Conservation (phyloP, 2,113 vertebrate genomes). For the Eulemur macaco region DNA sequence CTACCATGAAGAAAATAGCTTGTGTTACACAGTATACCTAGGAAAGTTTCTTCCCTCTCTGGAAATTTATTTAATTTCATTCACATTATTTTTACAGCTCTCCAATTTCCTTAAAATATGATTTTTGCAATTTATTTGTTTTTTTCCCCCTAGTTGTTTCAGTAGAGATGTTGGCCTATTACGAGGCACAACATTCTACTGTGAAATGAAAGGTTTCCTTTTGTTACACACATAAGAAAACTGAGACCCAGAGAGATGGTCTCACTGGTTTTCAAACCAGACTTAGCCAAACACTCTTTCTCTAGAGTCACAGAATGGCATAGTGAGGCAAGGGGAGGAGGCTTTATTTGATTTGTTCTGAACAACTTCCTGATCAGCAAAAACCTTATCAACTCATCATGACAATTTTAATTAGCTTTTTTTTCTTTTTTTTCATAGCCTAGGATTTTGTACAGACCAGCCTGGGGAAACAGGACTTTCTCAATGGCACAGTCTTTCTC, state of each 20-base stretch:
- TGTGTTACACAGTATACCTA: background rate
- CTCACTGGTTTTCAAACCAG: background rate
- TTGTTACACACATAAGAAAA: constrained; percentile 25
- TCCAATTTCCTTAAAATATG: background rate
- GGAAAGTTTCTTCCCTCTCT: background rate
- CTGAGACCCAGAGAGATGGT: background rate
- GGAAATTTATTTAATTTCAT: background rate
- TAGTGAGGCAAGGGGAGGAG: background rate
- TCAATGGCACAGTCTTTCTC: background rate
- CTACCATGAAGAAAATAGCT: background rate
- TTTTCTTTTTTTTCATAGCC: background rate
- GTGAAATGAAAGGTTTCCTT: background rate
- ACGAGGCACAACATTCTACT: background rate
- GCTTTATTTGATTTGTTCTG: background rate
- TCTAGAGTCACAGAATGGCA: background rate
- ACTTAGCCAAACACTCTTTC: background rate
- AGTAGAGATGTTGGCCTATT: background rate
- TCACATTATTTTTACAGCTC: background rate
- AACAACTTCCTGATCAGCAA: background rate
- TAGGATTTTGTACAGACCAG: background rate
- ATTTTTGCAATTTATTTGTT: background rate
- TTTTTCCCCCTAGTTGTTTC: background rate
- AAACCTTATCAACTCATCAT: background rate
- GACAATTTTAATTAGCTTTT: constrained; percentile 30
- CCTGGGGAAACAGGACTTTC: background rate